Percentiles rank a stretch among this genome's conserved stretches.
Conservation (phyloP, 2,113 vertebrate species). For the Rhinopithecus roxellana region DNA sequence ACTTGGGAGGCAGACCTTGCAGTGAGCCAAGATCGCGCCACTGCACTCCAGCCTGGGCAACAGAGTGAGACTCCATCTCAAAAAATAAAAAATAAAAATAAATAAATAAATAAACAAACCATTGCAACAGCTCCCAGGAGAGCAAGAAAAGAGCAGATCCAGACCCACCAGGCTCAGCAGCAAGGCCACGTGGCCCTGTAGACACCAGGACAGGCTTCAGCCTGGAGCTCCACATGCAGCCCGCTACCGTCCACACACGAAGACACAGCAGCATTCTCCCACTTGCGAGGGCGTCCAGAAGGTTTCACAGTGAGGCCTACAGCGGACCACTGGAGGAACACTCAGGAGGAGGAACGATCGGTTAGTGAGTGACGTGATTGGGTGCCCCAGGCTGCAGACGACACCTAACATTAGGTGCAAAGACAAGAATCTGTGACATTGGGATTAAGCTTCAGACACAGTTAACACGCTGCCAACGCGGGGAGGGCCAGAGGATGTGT, state of each 20-base stretch:
- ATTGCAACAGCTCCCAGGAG: no score
- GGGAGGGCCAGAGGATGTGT: not conserved
- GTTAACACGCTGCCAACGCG: accelerated
- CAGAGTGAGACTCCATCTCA: no score
- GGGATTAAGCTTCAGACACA: not conserved
- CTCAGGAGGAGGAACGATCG: accelerated
- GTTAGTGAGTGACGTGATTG: no score
- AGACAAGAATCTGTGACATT: not conserved
- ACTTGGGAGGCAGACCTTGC: no score
- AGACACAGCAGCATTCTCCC: not conserved
- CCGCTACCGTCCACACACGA: not conserved
- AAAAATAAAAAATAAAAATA: no score
- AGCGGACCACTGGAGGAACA: accelerated
- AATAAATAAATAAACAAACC: not conserved
- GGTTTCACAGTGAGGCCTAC: not conserved
- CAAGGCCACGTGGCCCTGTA: not conserved
- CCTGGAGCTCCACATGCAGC: not conserved
- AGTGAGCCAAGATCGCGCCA: no score
- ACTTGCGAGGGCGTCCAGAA: accelerated
- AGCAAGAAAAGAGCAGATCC: not conserved
- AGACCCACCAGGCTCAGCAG: accelerated
- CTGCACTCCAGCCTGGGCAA: no score
- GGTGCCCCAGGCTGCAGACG: not conserved
- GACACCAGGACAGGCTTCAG: accelerated
- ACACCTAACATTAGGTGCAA: not conserved